phyloP scores from a whole-genome alignment of 2,888 invertebrate genomes.

The Pterostichus niger region DNA sequence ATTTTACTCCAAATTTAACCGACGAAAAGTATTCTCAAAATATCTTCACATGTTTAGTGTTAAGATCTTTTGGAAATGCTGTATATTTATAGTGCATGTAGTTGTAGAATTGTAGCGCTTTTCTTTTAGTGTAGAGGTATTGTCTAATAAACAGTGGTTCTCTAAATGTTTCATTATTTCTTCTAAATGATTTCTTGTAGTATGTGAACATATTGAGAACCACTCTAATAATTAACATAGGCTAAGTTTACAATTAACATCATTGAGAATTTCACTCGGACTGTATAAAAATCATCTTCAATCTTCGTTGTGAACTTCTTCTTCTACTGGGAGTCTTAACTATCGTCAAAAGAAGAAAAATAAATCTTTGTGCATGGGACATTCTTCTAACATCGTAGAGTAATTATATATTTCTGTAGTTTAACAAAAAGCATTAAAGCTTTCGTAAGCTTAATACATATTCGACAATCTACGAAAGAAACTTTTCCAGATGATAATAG shows the following conservation, averaged over 20 bases:
- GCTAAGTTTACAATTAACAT: constrained; percentile 27
- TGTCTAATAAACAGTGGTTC: constrained; percentile 3
- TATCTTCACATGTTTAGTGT: no score
- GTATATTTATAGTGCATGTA: constrained; percentile 8
- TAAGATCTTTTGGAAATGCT: no score
- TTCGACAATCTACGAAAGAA: not conserved
- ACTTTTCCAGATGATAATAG: constrained; percentile 74
- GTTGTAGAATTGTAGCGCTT: constrained; percentile 37
- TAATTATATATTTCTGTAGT: constrained; percentile 44
- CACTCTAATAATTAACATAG: not conserved
- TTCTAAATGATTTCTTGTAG: not conserved
- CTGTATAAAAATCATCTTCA: constrained; percentile 24
- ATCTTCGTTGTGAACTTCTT: not conserved
- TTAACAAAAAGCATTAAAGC: constrained; percentile 46
- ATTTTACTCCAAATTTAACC: no score
- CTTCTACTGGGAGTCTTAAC: constrained; percentile 43
- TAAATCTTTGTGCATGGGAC: constrained; percentile 46
- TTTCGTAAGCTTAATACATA: not conserved
- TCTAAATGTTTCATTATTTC: not conserved
- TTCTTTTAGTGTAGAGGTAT: constrained; percentile 36
- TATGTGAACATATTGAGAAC: not conserved
- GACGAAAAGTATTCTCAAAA: no score
- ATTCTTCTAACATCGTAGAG: constrained; percentile 66
- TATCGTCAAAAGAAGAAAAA: constrained; percentile 22
- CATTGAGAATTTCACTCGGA: constrained; percentile 58